Evolutionary conservation across 2,797 vertebrate species (phyloP), one percentile per base, ranked within the genome.

Genomic region (Hydrolagus colliei): DNA sequence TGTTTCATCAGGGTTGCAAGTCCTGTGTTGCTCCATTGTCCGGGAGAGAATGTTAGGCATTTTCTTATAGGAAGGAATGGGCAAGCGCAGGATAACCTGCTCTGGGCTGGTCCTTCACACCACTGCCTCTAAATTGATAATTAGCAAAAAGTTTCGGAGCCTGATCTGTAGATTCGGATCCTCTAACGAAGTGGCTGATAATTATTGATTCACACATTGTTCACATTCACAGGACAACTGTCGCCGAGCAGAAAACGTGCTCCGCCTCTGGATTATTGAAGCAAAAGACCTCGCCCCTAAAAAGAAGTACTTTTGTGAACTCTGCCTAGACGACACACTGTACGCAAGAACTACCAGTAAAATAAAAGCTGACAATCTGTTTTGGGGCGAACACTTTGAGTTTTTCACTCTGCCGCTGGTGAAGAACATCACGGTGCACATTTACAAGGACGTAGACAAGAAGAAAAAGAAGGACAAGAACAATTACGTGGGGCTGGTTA

Each of bases 401-500:
- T 97, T 99, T 89, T 93, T 91, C 9, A 87, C 95, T 82, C 94
- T 99, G 86, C 96, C 97, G 0, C 86, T 93, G 9, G 87, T 96
- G 76, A 94, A 92, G 87, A 97, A 94, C 90, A 89, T 98, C 93
- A 99, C 96, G 0, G 95, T 98, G 88, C 98, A 99, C 91, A 94
- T 99, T 88, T 99, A 99, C 91, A 97, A 97, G 75, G 97, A 98
- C 27, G 87, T 91, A 4, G 96, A 98, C 92, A 97, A 97, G 93
- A 99, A 97, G 90, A 98, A 97, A 91, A 98, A 97, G 88, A 98
- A 98, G 89, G 97, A 99, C 90, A 99, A 98, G 90, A 99, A 97
- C 92, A 98, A 96, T 91, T 99, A 99, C 0, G 92, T 99, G 10
- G 98, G 98, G 0, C 91, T 99, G 88, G 96, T 99, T 86, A 98